Conservation (phyloP, 2,888 invertebrate species). For the Xestia sexstrigata region DNA sequence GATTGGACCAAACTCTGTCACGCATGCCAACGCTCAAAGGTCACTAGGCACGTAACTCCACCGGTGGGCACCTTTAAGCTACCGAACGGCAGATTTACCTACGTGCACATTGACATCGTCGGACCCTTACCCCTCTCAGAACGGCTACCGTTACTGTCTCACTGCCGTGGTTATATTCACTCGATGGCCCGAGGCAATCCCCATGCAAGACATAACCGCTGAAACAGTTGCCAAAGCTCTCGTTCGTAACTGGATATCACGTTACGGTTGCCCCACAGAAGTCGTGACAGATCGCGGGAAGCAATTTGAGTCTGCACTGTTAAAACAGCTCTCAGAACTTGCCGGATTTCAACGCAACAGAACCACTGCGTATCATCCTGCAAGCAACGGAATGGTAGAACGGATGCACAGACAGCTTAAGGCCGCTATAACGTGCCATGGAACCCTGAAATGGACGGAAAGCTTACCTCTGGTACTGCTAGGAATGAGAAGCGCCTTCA, state of each 20-base stretch:
- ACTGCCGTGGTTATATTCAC: conserved; percentile 21
- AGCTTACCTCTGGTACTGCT: conserved; percentile 3
- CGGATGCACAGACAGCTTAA: conserved; percentile 10
- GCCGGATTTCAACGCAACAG: conserved; percentile 1
- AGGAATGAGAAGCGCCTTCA: conserved; percentile 13
- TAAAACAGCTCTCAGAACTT: background rate
- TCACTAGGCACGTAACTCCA: conserved; percentile 69
- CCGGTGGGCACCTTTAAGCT: conserved; percentile 63
- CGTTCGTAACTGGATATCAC: background rate
- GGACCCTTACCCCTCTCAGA: background rate
- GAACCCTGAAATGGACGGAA: background rate
- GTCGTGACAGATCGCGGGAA: conserved; percentile 3
- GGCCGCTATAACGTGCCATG: conserved; percentile 5
- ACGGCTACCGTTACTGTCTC: conserved; percentile 26
- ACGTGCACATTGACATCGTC: conserved; percentile 19
- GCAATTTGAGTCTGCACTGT: conserved; percentile 2
- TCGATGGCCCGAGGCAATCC: background rate
- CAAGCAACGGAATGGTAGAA: background rate
- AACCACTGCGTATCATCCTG: conserved; percentile 13
- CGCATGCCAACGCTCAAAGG: conserved; percentile 73
- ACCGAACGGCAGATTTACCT: conserved; percentile 64
- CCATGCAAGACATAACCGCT: conserved; percentile 3
- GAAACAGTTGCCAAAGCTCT: conserved; percentile 6
- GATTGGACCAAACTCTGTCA: conserved; percentile 70
- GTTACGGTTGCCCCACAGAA: conserved; percentile 6